Evolutionary conservation across 1,140 invertebrate species (phyloP), one percentile per base, ranked within the genome.

Genomic region (Eurosta solidaginis): DNA sequence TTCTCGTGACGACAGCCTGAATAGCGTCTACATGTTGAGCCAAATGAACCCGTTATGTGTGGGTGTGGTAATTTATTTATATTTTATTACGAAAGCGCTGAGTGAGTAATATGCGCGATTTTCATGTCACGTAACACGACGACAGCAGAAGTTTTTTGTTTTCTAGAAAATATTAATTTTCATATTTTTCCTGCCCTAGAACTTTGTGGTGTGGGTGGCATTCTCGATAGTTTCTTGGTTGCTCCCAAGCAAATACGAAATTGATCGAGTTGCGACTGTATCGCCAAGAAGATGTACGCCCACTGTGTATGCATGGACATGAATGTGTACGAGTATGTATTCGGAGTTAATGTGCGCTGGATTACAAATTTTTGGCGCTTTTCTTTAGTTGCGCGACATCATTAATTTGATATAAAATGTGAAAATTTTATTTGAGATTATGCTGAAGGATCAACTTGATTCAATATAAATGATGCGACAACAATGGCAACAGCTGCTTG

Each of bases 101-200:
- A n/a, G n/a, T n/a, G n/a, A n/a, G n/a, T n/a, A n/a, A n/a, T n/a
- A n/a, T 47, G 14, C 45, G 59, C n/a, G 33, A 68, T 42, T 68
- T 68, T 68, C 59, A 68, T 33, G 59, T 68, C 59, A 68, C 59
- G 33, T 68, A 42, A 40, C n/a, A n/a, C n/a, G n/a, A n/a, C 59
- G n/a, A 42, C 59, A 20, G 54, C 50, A 20, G 7, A 54, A 54
- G 3, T 54, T 54, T 54, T 6, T 27, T 54, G 2, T 20, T 59
- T 59, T 59, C 27, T 3, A 33, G 54, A 12, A 59, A 59, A 25
- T 59, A 27, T 4, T 25, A 54, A 27, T 54, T 36, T 33, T 59
- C 12, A 49, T 49, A 17, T 49, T 49, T n/a, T 49, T 49, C 45
- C 9, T 17, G 14, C 22, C 2, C 5, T 5, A 25, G 3, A 20